These are phyloP conservation scores for Prionailurus viverrinus DNA, from an alignment of 2,113 vertebrate species.

Conservation along the genomic window DNA sequence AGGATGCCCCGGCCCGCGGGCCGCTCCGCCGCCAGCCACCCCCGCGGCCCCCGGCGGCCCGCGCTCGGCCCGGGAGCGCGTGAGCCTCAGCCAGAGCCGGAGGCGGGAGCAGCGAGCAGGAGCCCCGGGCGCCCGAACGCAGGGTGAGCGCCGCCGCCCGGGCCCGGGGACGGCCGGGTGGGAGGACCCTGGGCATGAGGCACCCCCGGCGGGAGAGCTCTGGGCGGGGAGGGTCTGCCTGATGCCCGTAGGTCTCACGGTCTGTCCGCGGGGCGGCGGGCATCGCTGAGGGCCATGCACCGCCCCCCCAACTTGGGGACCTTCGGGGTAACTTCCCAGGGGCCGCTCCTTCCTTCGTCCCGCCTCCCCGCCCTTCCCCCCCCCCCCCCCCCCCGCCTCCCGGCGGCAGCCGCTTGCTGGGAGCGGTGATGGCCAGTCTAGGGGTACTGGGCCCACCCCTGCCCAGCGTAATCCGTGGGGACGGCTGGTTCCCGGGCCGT, in stretches of 20 bases:
- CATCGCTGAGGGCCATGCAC: neutral
- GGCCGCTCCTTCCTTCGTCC: neutral
- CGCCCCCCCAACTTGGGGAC: slow-evolving; percentile 27
- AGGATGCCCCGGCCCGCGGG: slow-evolving; percentile 71
- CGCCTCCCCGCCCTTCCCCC: neutral
- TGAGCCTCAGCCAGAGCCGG: slow-evolving; percentile 9
- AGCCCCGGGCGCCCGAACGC: slow-evolving; percentile 46
- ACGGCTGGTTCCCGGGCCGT: neutral
- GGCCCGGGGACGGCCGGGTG: neutral
- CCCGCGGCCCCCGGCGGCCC: neutral
- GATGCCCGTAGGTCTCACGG: neutral
- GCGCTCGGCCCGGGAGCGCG: neutral
- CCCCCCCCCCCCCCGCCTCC: neutral
- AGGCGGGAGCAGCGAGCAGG: slow-evolving; percentile 62
- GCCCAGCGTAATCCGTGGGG: neutral
- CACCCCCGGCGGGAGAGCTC: neutral
- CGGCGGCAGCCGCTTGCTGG: neutral
- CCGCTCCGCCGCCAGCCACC: slow-evolving; percentile 36
- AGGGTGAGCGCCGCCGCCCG: slow-evolving; percentile 74
- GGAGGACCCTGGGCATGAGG: neutral
- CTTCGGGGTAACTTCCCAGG: slow-evolving; percentile 61
- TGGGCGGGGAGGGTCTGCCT: neutral
- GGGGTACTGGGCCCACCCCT: neutral
- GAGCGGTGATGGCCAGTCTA: neutral
- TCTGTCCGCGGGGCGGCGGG: neutral